A percentile compares a stretch with the other conserved stretches of the same genome.
These are phyloP conservation scores for Onychomys arenicola DNA, from an alignment of 2,797 vertebrate genomes.

Conservation along the genomic window DNA sequence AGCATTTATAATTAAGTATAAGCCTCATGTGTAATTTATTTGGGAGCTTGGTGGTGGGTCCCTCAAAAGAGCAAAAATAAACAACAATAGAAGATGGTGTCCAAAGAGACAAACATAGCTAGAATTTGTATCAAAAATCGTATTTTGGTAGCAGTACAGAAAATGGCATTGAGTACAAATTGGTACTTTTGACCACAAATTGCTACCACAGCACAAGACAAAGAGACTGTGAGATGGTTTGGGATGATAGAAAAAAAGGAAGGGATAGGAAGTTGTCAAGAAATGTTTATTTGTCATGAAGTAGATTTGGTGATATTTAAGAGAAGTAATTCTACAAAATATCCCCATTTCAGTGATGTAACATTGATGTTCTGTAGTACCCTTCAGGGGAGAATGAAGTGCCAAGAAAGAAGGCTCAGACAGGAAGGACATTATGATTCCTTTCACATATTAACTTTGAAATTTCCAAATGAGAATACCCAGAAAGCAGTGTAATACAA, in stretches of 20 bases:
- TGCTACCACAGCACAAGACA: not conserved
- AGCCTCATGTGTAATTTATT: too few relatives aligned
- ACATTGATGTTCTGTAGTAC: not conserved
- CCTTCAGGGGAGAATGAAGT: not conserved
- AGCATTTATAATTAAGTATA: too few relatives aligned
- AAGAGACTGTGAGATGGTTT: not conserved
- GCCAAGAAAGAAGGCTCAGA: not conserved
- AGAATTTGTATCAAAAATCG: conserved; percentile 33
- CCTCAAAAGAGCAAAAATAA: too few relatives aligned
- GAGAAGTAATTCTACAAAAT: not conserved
- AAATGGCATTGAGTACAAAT: not conserved
- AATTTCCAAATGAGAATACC: not conserved
- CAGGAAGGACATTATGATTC: not conserved
- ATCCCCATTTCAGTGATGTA: not conserved
- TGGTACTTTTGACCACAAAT: not conserved
- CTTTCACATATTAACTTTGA: not conserved
- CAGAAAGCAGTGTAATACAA: not conserved
- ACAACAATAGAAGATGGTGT: too few relatives aligned
- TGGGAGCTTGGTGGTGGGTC: too few relatives aligned
- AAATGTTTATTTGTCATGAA: not conserved
- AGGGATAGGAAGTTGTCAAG: not conserved
- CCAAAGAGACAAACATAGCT: not conserved
- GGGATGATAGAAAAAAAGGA: not conserved
- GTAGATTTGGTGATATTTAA: not conserved
- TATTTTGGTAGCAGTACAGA: not conserved